Conservation (phyloP, 2,113 vertebrate genomes). For the Pygoscelis adeliae region DNA sequence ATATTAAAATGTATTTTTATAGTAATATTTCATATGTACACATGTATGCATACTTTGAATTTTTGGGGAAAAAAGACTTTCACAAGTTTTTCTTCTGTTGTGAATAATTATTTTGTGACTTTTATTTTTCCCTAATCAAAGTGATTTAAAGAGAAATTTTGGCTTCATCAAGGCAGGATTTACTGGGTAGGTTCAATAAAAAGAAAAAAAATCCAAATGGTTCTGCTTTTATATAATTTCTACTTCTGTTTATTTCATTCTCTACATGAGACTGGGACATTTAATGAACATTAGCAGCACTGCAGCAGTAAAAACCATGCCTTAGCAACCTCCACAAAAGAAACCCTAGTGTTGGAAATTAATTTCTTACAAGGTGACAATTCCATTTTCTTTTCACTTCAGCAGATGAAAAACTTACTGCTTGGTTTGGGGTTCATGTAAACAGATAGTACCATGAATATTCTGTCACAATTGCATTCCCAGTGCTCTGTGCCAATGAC, state of each 20-base stretch:
- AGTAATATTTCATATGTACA: neutral
- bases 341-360: neutral
- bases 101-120: neutral
- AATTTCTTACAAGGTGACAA: conserved; percentile 6
- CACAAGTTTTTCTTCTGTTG: neutral
- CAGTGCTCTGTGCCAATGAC: neutral
- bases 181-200: neutral
- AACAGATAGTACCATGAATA: neutral
- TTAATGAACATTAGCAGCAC: conserved; percentile 9
- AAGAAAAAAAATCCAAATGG: neutral
- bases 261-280: neutral
- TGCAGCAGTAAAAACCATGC: neutral
- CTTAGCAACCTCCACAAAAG: neutral
- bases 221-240: neutral
- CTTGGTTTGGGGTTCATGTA: neutral
- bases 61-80: accelerated
- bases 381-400: neutral
- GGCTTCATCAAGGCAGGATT: neutral
- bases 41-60: neutral
- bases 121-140: neutral
- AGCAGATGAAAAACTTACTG: neutral
- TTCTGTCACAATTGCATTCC: neutral
- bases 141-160: neutral
- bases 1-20: neutral
- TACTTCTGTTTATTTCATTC: conserved; percentile 8